phyloP scores from a whole-genome alignment of 2,888 invertebrate genomes.

The Erannis defoliaria region DNA sequence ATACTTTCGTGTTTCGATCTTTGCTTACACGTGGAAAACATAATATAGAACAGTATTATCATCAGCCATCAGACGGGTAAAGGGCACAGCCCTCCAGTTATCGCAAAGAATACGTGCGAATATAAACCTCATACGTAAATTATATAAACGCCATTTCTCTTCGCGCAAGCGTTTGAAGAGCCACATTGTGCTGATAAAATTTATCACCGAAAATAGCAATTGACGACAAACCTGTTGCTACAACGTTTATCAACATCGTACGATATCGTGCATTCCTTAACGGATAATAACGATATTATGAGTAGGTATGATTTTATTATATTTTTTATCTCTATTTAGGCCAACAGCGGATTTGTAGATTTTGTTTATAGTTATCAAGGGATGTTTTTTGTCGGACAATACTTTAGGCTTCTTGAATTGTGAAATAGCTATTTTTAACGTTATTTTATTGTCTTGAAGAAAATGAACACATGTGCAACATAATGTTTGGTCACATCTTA shows the following conservation, averaged over 20 bases:
- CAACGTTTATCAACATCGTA: slow-evolving; percentile 52
- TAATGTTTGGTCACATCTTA: too few relatives aligned
- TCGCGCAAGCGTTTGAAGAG: slow-evolving; percentile 27
- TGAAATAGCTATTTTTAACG: too few relatives aligned
- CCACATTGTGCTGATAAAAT: slow-evolving; percentile 40
- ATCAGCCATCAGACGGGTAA: slow-evolving; percentile 7
- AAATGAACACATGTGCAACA: too few relatives aligned
- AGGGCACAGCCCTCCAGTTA: slow-evolving; percentile 17
- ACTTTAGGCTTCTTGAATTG: neutral
- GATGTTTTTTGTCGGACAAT: neutral
- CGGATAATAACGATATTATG: slow-evolving; percentile 51
- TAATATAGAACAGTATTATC: slow-evolving; percentile 20
- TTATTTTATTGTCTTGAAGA: too few relatives aligned
- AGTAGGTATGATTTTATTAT: slow-evolving; percentile 43
- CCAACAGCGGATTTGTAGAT: slow-evolving; percentile 29
- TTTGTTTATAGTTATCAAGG: slow-evolving; percentile 2
- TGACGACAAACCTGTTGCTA: slow-evolving; percentile 60
- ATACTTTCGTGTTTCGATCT: slow-evolving; percentile 6
- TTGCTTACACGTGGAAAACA: slow-evolving; percentile 14
- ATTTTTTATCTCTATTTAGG: slow-evolving; percentile 48
- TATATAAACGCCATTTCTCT: slow-evolving; percentile 29
- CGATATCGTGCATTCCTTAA: slow-evolving; percentile 60
- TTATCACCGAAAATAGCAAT: slow-evolving; percentile 53
- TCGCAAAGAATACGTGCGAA: slow-evolving; percentile 9
- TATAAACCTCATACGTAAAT: slow-evolving; percentile 16